Percentiles rank a stretch among this genome's conserved stretches.
Conservation (phyloP, 1,140 invertebrate genomes). For the Oedothorax gibbosus region DNA sequence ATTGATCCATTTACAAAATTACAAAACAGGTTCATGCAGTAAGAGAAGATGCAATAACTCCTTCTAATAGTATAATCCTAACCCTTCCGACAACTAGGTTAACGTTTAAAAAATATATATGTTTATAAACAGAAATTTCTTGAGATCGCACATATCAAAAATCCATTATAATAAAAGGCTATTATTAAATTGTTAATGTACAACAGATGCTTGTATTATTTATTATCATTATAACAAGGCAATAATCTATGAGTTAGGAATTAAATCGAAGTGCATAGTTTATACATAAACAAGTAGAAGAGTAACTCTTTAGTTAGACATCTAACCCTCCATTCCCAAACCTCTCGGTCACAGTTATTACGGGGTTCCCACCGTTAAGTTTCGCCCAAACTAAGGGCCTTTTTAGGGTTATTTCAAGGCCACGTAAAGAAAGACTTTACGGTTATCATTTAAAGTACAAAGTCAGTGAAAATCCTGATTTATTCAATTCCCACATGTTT, state of each 20-base stretch:
- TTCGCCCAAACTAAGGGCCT: too few species aligned
- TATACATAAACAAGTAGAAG: conserved; percentile 25
- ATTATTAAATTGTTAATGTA: conserved; percentile 6
- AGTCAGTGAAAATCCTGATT: too few species aligned
- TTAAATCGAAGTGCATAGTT: conserved; percentile 35
- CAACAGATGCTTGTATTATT: conserved; percentile 21
- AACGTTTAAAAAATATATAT: conserved; percentile 31
- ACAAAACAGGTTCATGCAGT: conserved; percentile 16
- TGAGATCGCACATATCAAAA: conserved; percentile 17
- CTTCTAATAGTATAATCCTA: not conserved
- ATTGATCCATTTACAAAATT: conserved; percentile 38
- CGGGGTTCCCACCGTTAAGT: too few species aligned
- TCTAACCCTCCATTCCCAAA: not conserved
- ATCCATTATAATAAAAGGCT: conserved; percentile 5
- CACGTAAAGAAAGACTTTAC: too few species aligned
- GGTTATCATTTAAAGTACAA: too few species aligned
- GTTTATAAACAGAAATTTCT: not conserved
- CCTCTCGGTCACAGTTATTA: too few species aligned
- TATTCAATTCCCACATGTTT: too few species aligned
- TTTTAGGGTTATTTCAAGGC: too few species aligned
- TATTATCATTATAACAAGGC: conserved; percentile 5
- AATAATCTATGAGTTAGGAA: conserved; percentile 34
- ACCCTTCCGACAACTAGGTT: conserved; percentile 1
- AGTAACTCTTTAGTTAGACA: conserved; percentile 16
- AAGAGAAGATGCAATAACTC: conserved; percentile 5